Evolutionary conservation across 2,888 invertebrate genomes (phyloP).

Genomic region (Lomographa bimaculata): DNA sequence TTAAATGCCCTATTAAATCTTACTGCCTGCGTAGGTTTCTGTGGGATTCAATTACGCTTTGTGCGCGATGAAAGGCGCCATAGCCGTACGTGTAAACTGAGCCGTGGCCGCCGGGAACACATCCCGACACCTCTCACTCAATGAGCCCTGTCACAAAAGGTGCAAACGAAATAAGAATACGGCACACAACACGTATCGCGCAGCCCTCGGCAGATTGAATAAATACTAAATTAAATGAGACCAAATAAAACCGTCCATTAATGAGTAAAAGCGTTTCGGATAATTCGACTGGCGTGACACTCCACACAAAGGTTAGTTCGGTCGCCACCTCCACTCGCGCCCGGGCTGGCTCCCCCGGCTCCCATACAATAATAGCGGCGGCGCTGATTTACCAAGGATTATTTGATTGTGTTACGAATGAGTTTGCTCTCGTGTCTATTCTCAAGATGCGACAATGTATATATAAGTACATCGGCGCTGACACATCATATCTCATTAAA

Average conservation of each 20-base stretch:
- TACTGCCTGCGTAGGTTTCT: conserved; percentile 80
- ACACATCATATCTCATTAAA: conserved; percentile 10
- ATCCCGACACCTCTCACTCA: conserved; percentile 82
- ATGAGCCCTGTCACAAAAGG: conserved; percentile 81
- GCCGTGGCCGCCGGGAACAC: conserved; percentile 71
- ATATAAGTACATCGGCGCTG: conserved; percentile 7
- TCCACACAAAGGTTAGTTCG: conserved; percentile 56
- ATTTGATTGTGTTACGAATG: conserved; percentile 56
- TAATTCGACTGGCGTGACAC: conserved; percentile 69
- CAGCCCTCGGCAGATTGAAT: conserved; percentile 73
- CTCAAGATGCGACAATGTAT: conserved; percentile 1
- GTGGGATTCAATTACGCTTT: conserved; percentile 84
- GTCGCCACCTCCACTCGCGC: conserved; percentile 34
- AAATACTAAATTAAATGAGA: conserved; percentile 83
- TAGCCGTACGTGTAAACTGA: conserved; percentile 77
- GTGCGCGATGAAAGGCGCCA: conserved; percentile 79
- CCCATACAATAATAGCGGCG: conserved; percentile 42
- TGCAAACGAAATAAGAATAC: conserved; percentile 73
- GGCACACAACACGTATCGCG: conserved; percentile 68
- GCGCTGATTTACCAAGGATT: conserved; percentile 49
- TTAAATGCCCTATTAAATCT: conserved; percentile 84
- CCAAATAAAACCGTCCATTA: conserved; percentile 79
- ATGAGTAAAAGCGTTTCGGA: conserved; percentile 72
- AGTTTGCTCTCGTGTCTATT: conserved; percentile 19
- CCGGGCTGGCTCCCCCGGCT: conserved; percentile 38